These are phyloP conservation scores for Dastarcus helophoroides DNA, from an alignment of 2,888 invertebrate genomes.

Conservation along the genomic window DNA sequence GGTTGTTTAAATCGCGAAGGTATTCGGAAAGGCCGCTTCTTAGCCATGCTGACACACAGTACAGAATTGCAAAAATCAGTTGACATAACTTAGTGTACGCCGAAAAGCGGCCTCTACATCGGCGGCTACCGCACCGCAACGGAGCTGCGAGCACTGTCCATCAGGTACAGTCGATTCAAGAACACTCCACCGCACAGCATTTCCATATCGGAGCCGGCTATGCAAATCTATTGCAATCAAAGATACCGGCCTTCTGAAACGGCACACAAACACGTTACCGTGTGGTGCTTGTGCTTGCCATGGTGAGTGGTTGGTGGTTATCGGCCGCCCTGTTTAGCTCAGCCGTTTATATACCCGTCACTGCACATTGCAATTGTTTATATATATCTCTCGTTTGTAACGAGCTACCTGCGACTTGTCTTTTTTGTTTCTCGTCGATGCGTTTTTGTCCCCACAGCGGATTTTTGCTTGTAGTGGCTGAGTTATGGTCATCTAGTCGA, in stretches of 20 bases:
- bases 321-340: not conserved
- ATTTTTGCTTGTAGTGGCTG: constrained; percentile 33
- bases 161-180: constrained; percentile 32
- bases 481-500: constrained; percentile 31
- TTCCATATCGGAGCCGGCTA: constrained; percentile 37
- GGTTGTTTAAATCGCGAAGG: no score
- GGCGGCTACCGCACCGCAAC: constrained; percentile 23
- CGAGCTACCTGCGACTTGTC: constrained; percentile 30
- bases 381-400: constrained; percentile 37
- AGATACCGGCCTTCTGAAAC: constrained; percentile 33
- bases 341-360: constrained; percentile 7
- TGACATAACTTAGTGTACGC: constrained; percentile 36
- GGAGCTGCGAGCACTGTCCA: constrained; percentile 22
- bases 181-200: constrained; percentile 32
- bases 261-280: no score
- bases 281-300: no score
- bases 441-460: constrained; percentile 32
- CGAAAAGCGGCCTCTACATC: constrained; percentile 31
- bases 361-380: constrained; percentile 33
- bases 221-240: constrained; percentile 37
- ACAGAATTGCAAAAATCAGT: constrained; percentile 31
- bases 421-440: constrained; percentile 29
- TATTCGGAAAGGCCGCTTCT: constrained; percentile 18
- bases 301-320: no score
- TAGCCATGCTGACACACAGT: constrained; percentile 16